Evolutionary conservation across 2,888 invertebrate species (phyloP).

Genomic region (Macrosoma leucophasiata): DNA sequence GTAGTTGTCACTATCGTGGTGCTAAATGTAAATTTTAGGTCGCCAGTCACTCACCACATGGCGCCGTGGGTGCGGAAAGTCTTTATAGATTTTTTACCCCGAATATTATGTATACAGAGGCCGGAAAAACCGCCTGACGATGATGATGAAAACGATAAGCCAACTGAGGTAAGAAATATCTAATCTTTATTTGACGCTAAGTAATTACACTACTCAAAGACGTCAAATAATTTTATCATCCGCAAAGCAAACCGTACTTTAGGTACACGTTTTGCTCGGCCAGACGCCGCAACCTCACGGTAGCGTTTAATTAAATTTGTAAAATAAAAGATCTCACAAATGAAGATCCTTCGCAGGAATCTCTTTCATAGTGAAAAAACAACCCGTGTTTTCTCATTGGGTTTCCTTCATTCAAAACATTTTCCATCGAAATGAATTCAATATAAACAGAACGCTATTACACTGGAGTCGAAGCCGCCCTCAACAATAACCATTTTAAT

Average conservation of each 20-base stretch:
- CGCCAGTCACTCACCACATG: constrained; percentile 94
- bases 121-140: constrained; percentile 87
- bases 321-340: constrained; percentile 51
- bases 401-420: constrained; percentile 56
- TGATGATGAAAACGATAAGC: constrained; percentile 74
- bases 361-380: constrained; percentile 48
- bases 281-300: constrained; percentile 17
- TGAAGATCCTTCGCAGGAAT: constrained; percentile 47
- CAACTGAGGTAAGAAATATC: constrained; percentile 62
- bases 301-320: constrained; percentile 57
- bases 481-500: constrained; percentile 67
- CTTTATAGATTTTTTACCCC: constrained; percentile 90
- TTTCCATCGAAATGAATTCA: constrained; percentile 54
- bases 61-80: constrained; percentile 92
- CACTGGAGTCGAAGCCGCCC: constrained; percentile 40
- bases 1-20: constrained; percentile 96
- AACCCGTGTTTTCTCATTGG: constrained; percentile 43
- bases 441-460: constrained; percentile 57
- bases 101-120: constrained; percentile 90
- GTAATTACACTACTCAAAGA: constrained; percentile 24
- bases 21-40: constrained; percentile 93
- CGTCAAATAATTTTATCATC: too few species aligned
- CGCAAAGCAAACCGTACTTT: constrained; percentile 28
- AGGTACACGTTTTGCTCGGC: constrained; percentile 35
- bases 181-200: constrained; percentile 27